Base-by-base conservation (phyloP, 2,113 vertebrate genomes). In the Leiothrix lutea region DNA sequence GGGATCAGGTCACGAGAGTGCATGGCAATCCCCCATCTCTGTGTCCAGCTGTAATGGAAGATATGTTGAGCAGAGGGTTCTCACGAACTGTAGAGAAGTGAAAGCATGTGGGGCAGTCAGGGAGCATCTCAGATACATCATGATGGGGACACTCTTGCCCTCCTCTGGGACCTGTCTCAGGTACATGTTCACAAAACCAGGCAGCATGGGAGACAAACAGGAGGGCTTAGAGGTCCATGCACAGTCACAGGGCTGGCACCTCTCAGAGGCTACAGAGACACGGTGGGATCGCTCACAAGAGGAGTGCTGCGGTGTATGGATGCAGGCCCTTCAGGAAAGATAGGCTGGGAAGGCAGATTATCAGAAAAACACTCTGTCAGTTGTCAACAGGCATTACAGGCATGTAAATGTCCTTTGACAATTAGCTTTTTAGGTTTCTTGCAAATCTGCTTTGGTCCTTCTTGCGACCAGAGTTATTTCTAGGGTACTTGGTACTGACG, bases 281-380 rank as follows among this genome's bases (percentile, higher is more conserved):
- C 2, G 21, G 26, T 60, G 44, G 22, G 44, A 36, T 33, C 0
- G 0, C 53, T 67, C 61, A 26, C 36, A 31, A 10, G 36, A 19
- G 53, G 26, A 51, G 18, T 31, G 36, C 25, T 42, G 5, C 13
- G 42, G 29, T 8, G 14, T 14, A 17, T 31, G 21, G 25, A 50
- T 19, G 19, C 7, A 51, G 14, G 36, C 22, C 38, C 22, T 18
- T 18, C 62, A 44, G 62, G 36, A 58, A 58, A 50, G 25, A 36
- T 2, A 51, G 17, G 7, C 53, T 44, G 62, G 16, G 36, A 67
- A 51, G 53, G 31, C 26, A 44, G 53, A 44, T 67, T 51, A 36
- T 36, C 45, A 51, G 33, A 36, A 44, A 36, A 31, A 33, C 12
- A 15, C 8, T 14, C 3, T 7, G 26, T 44, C 33, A 45, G 33